phyloP scores from a whole-genome alignment of 2,113 vertebrate genomes.

The Noctilio leporinus region DNA sequence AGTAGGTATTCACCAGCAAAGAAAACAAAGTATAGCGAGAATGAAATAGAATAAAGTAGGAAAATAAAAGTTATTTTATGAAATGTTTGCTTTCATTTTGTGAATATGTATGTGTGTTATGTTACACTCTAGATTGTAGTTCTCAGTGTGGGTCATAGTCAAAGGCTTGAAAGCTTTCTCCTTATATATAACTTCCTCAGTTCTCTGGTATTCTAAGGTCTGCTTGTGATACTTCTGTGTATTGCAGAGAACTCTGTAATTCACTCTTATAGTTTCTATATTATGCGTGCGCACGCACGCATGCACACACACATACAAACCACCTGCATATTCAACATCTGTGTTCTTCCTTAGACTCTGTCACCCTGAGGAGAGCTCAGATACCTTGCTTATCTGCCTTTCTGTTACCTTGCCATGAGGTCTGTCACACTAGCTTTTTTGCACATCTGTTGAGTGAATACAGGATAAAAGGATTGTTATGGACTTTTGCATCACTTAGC shows the following conservation, averaged over 20 bases:
- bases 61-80: neutral
- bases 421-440: neutral
- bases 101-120: neutral
- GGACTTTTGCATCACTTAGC: neutral
- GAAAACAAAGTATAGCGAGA: neutral
- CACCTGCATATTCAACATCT: neutral
- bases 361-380: neutral
- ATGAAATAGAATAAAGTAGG: neutral
- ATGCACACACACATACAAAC: neutral
- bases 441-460: neutral
- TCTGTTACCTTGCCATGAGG: neutral
- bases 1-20: neutral
- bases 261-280: neutral
- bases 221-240: neutral
- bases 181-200: neutral
- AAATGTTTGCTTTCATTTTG: neutral
- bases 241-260: neutral
- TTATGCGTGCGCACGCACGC: neutral
- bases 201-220: neutral
- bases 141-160: neutral
- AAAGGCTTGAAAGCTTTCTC: neutral
- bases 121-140: neutral
- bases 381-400: neutral
- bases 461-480: neutral
- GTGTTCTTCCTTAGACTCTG: neutral